Percentiles rank a stretch among this genome's conserved stretches.
Evolutionary conservation across 2,797 vertebrate genomes (phyloP).

Genomic region (Erpetoichthys calabaricus): DNA sequence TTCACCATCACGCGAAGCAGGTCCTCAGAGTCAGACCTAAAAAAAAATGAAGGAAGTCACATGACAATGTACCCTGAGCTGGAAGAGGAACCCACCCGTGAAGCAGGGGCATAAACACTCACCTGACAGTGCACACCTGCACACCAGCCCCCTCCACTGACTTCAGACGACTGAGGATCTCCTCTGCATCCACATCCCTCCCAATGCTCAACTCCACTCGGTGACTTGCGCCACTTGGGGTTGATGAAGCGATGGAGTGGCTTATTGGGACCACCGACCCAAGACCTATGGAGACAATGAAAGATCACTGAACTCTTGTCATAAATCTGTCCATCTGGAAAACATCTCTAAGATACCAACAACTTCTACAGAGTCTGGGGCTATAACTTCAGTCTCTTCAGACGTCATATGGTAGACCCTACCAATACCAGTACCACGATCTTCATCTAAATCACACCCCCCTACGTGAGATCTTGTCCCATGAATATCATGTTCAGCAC

Average conservation of each 20-base stretch:
- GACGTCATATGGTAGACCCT: too few relatives aligned
- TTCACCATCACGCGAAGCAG: slow-evolving; percentile 52
- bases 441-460: background rate
- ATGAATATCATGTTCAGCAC: background rate
- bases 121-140: slow-evolving; percentile 52
- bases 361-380: too few relatives aligned
- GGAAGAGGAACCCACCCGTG: slow-evolving; percentile 3
- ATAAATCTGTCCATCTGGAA: too few relatives aligned
- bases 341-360: too few relatives aligned
- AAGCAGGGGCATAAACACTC: slow-evolving; percentile 11
- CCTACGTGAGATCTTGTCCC: background rate
- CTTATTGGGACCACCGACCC: slow-evolving; percentile 38
- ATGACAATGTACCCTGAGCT: too few relatives aligned
- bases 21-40: slow-evolving; percentile 45
- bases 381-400: too few relatives aligned
- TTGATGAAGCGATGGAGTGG: slow-evolving; percentile 25
- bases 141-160: slow-evolving; percentile 37
- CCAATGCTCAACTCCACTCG: slow-evolving; percentile 59
- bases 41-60: too few relatives aligned
- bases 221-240: slow-evolving; percentile 38
- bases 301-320: background rate
- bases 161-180: slow-evolving; percentile 46
- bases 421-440: background rate
- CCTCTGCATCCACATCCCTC: slow-evolving; percentile 35
- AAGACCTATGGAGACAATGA: slow-evolving; percentile 26